Evolutionary conservation across 2,797 vertebrate species (phyloP).

Genomic region (Megaceryle alcyon): DNA sequence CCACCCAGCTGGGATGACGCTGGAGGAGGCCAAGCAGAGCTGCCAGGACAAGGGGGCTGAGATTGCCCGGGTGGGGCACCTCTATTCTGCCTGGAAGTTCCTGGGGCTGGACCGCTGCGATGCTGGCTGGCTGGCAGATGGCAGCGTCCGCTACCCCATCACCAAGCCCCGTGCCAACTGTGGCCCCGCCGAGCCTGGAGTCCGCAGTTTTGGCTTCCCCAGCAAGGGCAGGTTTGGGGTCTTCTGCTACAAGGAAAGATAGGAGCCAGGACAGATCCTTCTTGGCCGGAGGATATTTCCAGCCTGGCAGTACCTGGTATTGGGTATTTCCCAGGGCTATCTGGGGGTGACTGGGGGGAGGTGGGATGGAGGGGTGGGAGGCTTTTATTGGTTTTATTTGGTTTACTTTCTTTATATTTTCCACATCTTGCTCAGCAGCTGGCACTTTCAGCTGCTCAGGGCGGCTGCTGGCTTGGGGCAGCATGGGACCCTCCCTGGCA

Average conservation of each 20-base stretch:
- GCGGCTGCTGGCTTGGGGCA: not conserved
- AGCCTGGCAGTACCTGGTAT: not conserved
- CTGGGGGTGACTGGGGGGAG: not conserved
- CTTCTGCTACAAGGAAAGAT: constrained; percentile 84
- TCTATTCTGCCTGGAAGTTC: constrained; percentile 89
- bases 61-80: constrained; percentile 88
- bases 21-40: constrained; percentile 81
- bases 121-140: constrained; percentile 88
- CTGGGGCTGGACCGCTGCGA: constrained; percentile 84
- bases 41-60: constrained; percentile 78
- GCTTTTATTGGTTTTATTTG: constrained; percentile 10
- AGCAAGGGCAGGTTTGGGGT: constrained; percentile 80
- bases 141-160: constrained; percentile 87
- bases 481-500: accelerated
- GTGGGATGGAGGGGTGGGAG: not conserved
- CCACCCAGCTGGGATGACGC: constrained; percentile 76
- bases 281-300: not conserved
- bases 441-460: not conserved
- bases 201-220: constrained; percentile 87
- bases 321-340: constrained; percentile 24
- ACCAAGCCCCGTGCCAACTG: constrained; percentile 81
- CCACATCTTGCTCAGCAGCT: not conserved
- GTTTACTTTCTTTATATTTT: constrained; percentile 28
- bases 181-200: constrained; percentile 81
- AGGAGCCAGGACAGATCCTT: not conserved